phyloP scores from a whole-genome alignment of 1,140 invertebrate genomes.

The Drosophila ironensis region DNA sequence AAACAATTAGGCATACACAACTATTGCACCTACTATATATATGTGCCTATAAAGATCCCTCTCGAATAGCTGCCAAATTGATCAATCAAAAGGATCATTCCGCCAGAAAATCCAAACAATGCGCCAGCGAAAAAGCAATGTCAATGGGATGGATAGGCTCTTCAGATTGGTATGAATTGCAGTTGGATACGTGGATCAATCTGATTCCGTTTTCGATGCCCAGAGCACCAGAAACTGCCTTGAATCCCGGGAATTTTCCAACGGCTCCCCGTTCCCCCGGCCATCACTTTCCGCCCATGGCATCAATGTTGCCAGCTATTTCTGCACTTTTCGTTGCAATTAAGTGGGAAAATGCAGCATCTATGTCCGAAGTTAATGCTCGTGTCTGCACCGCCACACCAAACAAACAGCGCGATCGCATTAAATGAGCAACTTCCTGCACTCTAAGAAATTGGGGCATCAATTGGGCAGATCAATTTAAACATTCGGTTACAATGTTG shows the following conservation, averaged over 20 bases:
- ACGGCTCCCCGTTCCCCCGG: neutral
- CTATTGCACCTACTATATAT: no score
- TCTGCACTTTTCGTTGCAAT: constrained; percentile 33
- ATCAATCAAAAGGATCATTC: no score
- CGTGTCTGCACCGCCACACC: constrained; percentile 32
- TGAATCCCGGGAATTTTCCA: constrained; percentile 5
- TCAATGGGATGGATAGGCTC: no score
- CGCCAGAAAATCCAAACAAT: no score
- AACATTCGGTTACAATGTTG: no score
- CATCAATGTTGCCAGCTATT: constrained; percentile 18
- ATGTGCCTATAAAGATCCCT: no score
- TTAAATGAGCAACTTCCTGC: constrained; percentile 20
- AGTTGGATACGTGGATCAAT: constrained; percentile 1
- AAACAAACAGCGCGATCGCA: constrained; percentile 25
- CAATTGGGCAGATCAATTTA: no score
- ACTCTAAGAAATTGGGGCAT: neutral
- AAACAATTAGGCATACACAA: no score
- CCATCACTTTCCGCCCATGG: neutral
- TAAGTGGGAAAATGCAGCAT: constrained; percentile 28
- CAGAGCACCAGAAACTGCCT: neutral
- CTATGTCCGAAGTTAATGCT: constrained; percentile 31
- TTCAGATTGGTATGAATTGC: no score
- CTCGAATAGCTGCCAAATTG: no score
- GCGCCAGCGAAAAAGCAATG: no score
- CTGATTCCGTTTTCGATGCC: neutral